Evolutionary conservation across 2,888 invertebrate genomes (phyloP), one percentile per base, ranked within the genome.

Genomic region (Eupithecia exiguata): DNA sequence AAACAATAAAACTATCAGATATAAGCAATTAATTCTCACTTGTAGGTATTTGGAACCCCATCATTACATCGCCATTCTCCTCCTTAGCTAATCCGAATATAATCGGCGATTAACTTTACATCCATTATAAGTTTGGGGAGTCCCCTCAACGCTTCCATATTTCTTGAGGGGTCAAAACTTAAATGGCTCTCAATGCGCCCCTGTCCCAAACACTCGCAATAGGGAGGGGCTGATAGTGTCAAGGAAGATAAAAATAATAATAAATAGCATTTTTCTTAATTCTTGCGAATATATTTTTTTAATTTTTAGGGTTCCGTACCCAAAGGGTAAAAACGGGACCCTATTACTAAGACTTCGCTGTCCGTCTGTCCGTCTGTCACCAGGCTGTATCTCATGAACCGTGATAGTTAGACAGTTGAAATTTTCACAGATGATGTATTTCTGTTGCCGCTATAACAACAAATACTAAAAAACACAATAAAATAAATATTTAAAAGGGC

Each of bases 241-340:
- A 94, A 93, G 92, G 92, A 94, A 94, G 94, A 94, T 94, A 94
- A 94, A 93, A 93, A 90, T 91, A 92, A 92, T 91, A 30, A 94
- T 94, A 90, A 91, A 94, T 92, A 88, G 91, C 91, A 83, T 84
- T 88, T 92, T 88, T 89, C 86, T 83, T 80, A 69, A 71, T 73
- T 71, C 67, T 53, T 21, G 10, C 25, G 25, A 63, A 53, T 71
- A 67, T 73, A 68, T 53, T 36, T 70, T 38, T 3, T 38, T 38
- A n/a, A n/a, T n/a, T n/a, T n/a, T n/a, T n/a, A n/a, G n/a, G n/a
- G n/a, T n/a, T n/a, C n/a, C n/a, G n/a, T n/a, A n/a, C n/a, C n/a
- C n/a, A n/a, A n/a, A n/a, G n/a, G n/a, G n/a, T n/a, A n/a, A n/a
- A n/a, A n/a, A n/a, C n/a, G n/a, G n/a, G n/a, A n/a, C n/a, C n/a